Conservation (phyloP, 92 coral and sea anemone species). For the Zoanthus sociatus region DNA sequence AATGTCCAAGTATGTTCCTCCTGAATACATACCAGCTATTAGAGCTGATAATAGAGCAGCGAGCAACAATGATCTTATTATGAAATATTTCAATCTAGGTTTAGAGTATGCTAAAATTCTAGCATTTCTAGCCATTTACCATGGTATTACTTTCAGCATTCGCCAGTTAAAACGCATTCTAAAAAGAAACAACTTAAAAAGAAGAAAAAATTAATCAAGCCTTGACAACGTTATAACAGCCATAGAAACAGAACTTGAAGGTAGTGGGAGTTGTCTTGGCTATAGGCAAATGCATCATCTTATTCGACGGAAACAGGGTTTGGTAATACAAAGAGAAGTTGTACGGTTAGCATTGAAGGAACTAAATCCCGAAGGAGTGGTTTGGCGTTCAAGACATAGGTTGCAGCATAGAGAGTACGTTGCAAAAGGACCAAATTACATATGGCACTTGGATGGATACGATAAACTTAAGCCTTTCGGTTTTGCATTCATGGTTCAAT, state of each 20-base stretch:
- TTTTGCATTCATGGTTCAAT: slow-evolving; percentile 9
- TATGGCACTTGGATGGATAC: slow-evolving; percentile 34
- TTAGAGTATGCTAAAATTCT: too few relatives aligned
- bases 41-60: not conserved
- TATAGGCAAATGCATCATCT: slow-evolving; percentile 43
- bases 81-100: slow-evolving; percentile 32
- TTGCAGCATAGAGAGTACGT: slow-evolving; percentile 1
- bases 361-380: slow-evolving; percentile 31
- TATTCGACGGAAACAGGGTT: slow-evolving; percentile 4
- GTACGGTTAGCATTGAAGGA: slow-evolving; percentile 37
- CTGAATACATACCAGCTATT: slow-evolving; percentile 3
- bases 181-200: not conserved
- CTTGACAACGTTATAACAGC: not conserved
- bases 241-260: slow-evolving; percentile 22
- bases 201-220: slow-evolving; percentile 27
- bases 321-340: slow-evolving; percentile 24
- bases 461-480: slow-evolving; percentile 21
- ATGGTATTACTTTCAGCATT: slow-evolving; percentile 67
- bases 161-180: slow-evolving; percentile 69
- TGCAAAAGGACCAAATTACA: slow-evolving; percentile 19
- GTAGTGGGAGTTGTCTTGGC: slow-evolving; percentile 36
- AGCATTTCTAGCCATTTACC: slow-evolving; percentile 53
- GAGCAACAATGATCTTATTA: not conserved
- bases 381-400: slow-evolving; percentile 5
- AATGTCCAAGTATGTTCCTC: not conserved